Base-by-base conservation (phyloP, 2,888 invertebrate genomes). In the Lycophotia porphyrea region DNA sequence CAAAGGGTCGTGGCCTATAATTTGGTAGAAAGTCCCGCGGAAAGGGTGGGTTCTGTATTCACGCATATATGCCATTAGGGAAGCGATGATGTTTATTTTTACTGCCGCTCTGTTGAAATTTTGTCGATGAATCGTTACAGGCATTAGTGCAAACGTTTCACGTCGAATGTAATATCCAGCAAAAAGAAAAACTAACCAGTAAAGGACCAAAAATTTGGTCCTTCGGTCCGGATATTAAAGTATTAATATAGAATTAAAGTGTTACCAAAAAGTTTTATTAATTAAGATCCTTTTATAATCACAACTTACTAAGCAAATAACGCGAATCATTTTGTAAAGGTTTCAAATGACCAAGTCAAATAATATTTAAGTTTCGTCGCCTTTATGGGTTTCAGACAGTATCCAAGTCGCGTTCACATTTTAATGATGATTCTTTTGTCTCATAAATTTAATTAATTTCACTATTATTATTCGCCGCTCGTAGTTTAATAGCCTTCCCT, bases 51-150 rank as follows among this genome's bases (percentile, higher is more conserved):
- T 75, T 34, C 61, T 39, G 61, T 70, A 44, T 64, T 75, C 83
- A 83, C 85, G 83, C 78, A 77, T 78, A 85, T 61, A 61, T 61
- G 78, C 71, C 73, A 78, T 83, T 82, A 82, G 65, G 82, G 67
- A 68, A 77, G 24, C 55, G 49, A 27, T 60, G 58, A 68, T 68
- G 61, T 82, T 73, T 67, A 63, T 81, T 74, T 80, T 68, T 52
- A 71, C 36, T 27, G 55, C 27, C 34, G 31, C 64, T 69, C 39
- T 58, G 39, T 44, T 61, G 24, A 61, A 76, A 60, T 58, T 52
- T 34, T 31, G 27, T 9, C 27, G 39, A 55, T 5, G 24, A 47
- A 47, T 34, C 15, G 34, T 34, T 21, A 27, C 4, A 44, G 8
- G 34, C 9, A 3, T 67, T 44, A 31, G 27, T 7, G n/a, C 44